Evolutionary conservation across 2,113 vertebrate genomes (phyloP).

Genomic region (Lanius collurio): DNA sequence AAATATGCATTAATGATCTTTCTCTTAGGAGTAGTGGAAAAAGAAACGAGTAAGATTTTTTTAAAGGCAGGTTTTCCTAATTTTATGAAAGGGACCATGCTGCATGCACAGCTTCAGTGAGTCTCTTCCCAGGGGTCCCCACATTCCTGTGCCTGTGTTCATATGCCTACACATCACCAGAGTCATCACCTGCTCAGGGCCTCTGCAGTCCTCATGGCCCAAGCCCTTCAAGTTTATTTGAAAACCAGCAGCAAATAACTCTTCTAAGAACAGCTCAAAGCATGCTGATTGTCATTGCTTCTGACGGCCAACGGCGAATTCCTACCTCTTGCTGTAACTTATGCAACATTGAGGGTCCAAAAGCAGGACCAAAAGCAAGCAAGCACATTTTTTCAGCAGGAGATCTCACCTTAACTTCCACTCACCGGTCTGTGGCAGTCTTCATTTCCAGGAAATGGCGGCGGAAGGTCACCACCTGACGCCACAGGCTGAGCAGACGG

Average conservation of each 20-base stretch:
- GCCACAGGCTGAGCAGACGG: constrained; percentile 80
- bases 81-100: background rate
- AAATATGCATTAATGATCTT: background rate
- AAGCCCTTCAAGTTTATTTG: background rate
- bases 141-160: background rate
- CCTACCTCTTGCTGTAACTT: background rate
- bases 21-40: background rate
- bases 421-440: constrained; percentile 87
- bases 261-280: background rate
- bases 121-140: background rate
- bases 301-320: background rate
- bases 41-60: background rate
- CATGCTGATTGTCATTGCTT: background rate
- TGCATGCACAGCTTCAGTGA: background rate
- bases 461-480: constrained; percentile 80
- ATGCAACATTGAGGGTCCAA: accelerated
- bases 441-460: constrained; percentile 83
- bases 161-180: background rate
- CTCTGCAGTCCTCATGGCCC: background rate
- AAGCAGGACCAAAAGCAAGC: background rate
- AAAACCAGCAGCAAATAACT: background rate
- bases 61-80: background rate
- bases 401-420: background rate
- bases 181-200: background rate
- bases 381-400: background rate